phyloP scores from a whole-genome alignment of 2,797 vertebrate genomes.

The Phrynocephalus vlangalii region DNA sequence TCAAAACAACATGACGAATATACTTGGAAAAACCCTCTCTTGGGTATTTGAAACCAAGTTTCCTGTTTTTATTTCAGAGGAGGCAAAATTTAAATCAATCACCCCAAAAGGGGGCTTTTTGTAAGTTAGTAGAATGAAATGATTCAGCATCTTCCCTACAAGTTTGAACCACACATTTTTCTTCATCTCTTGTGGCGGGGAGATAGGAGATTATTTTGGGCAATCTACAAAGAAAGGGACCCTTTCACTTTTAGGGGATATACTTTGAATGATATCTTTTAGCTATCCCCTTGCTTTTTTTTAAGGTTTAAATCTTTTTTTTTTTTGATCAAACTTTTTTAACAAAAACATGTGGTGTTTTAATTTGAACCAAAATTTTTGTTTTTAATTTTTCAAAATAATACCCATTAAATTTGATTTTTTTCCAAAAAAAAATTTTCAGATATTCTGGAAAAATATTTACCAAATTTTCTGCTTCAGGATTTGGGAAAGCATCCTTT shows the following conservation, averaged over 20 bases:
- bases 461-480: conserved; percentile 1
- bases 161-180: neutral
- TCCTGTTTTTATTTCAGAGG: neutral
- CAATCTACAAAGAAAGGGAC: neutral
- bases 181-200: neutral
- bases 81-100: neutral
- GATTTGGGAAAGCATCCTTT: conserved; percentile 32
- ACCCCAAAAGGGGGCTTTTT: neutral
- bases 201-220: neutral
- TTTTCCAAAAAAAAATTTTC: conserved; percentile 28
- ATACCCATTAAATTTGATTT: conserved; percentile 12
- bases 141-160: neutral
- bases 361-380: neutral
- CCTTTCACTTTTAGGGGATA: conserved; percentile 1
- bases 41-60: too few species aligned
- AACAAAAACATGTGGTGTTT: conserved; percentile 22
- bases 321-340: conserved; percentile 5
- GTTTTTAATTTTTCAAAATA: too few species aligned
- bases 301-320: conserved; percentile 4
- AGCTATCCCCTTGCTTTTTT: neutral
- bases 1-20: too few species aligned
- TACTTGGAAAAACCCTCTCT: too few species aligned
- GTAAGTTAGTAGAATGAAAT: neutral
- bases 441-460: neutral
- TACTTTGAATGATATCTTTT: neutral